Evolutionary conservation across 2,888 invertebrate genomes (phyloP).

Genomic region (Plagodis pulveraria): DNA sequence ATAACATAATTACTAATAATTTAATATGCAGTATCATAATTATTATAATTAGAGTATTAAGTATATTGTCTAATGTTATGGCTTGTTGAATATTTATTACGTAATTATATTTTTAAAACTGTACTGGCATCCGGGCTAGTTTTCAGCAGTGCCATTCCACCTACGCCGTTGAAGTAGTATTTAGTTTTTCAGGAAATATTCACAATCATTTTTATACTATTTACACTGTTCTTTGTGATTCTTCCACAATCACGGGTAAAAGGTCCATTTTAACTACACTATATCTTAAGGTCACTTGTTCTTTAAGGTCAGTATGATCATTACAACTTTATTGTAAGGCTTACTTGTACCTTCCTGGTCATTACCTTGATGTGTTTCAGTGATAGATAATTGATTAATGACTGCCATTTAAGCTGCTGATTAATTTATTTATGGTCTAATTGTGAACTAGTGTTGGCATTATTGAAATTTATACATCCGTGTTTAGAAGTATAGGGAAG

Average conservation of each 20-base stretch:
- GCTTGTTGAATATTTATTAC: no score
- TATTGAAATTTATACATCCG: slow-evolving; percentile 6
- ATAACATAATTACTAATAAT: no score
- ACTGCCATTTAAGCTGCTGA: slow-evolving; percentile 16
- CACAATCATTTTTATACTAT: slow-evolving; percentile 3
- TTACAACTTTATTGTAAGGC: slow-evolving; percentile 1
- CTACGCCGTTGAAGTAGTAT: background rate
- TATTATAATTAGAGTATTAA: no score
- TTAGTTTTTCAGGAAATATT: background rate
- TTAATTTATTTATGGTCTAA: slow-evolving; percentile 7
- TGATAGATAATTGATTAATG: slow-evolving; percentile 20
- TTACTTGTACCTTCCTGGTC: slow-evolving; percentile 7
- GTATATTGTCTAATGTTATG: no score
- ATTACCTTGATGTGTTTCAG: slow-evolving; percentile 21
- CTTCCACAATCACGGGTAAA: slow-evolving; percentile 4
- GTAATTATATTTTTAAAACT: no score
- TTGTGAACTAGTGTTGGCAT: slow-evolving; percentile 1
- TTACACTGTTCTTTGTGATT: slow-evolving; percentile 2
- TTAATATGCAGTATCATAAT: no score
- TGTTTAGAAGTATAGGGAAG: background rate
- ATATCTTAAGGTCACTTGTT: slow-evolving; percentile 13
- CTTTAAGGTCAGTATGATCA: slow-evolving; percentile 12
- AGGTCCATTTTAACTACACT: slow-evolving; percentile 15
- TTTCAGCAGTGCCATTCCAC: no score
- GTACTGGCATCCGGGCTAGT: no score